A percentile compares a stretch with the other conserved stretches of the same genome.
phyloP scores from a whole-genome alignment of 2,888 invertebrate genomes.

The Drosophila robusta region DNA sequence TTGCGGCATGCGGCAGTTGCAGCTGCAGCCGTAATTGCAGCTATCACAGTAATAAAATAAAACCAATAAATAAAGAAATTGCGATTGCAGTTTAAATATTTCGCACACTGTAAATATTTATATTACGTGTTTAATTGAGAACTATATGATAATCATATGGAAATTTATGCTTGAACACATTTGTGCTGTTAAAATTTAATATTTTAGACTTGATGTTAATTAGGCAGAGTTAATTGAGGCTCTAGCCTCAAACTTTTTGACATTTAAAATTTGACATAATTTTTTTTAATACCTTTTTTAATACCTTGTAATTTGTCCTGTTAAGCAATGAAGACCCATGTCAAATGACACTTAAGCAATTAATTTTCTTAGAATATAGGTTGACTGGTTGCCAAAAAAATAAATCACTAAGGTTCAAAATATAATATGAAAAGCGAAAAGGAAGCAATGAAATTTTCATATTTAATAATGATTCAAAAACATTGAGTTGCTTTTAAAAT shows the following conservation, averaged over 20 bases:
- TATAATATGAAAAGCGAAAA: background rate
- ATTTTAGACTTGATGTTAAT: background rate
- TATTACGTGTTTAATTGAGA: background rate
- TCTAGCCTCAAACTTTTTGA: background rate
- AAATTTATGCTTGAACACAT: background rate
- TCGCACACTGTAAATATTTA: slow-evolving; percentile 9
- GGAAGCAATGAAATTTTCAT: background rate
- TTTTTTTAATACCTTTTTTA: background rate
- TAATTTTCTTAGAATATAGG: background rate
- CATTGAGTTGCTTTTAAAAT: too few species aligned
- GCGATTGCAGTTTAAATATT: slow-evolving; percentile 11
- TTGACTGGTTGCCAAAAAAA: too few species aligned
- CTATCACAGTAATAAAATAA: slow-evolving; percentile 46
- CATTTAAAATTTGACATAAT: slow-evolving; percentile 1
- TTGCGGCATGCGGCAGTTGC: slow-evolving; percentile 38
- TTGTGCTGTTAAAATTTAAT: background rate
- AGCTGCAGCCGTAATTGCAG: slow-evolving; percentile 50
- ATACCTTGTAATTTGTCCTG: background rate
- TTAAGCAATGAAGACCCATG: background rate
- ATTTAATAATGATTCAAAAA: too few species aligned
- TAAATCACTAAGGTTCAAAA: background rate
- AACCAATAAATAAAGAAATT: slow-evolving; percentile 54
- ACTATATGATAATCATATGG: background rate
- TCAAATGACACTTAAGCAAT: background rate
- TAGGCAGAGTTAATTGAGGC: background rate